These are phyloP conservation scores for Pelosia muscerda DNA, from an alignment of 2,888 invertebrate genomes.

Conservation along the genomic window DNA sequence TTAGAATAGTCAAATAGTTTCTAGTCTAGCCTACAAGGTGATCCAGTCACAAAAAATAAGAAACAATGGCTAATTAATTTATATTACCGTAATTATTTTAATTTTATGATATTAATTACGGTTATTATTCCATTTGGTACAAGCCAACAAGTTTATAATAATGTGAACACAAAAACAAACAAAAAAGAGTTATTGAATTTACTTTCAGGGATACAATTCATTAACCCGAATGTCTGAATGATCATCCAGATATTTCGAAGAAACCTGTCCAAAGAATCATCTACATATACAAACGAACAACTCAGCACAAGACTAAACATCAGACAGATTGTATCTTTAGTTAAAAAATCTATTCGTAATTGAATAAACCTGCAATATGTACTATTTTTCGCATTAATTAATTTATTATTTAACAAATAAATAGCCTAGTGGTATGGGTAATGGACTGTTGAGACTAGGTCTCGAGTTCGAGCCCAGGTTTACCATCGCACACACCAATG, in stretches of 20 bases:
- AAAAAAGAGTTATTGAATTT: neutral
- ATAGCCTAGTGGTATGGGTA: too few species aligned
- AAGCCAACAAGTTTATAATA: neutral
- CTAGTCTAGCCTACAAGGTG: too few species aligned
- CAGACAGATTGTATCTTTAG: constrained; percentile 22
- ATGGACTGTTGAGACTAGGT: too few species aligned
- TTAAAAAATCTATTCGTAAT: neutral
- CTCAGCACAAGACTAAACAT: constrained; percentile 21
- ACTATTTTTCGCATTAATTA: too few species aligned
- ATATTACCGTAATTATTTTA: neutral
- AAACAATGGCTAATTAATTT: neutral
- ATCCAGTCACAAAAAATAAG: neutral
- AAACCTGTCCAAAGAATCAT: constrained; percentile 8
- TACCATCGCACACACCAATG: too few species aligned
- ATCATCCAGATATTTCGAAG: neutral
- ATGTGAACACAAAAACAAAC: neutral
- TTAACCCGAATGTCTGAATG: neutral
- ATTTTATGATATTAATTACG: too few species aligned
- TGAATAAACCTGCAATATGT: too few species aligned
- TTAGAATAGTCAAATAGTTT: too few species aligned
- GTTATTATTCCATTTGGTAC: too few species aligned
- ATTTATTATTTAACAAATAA: too few species aligned
- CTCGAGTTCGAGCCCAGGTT: too few species aligned
- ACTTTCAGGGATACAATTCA: neutral
- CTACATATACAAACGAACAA: constrained; percentile 12